phyloP scores from a whole-genome alignment of 2,113 vertebrate genomes.

The Mesitornis unicolor region DNA sequence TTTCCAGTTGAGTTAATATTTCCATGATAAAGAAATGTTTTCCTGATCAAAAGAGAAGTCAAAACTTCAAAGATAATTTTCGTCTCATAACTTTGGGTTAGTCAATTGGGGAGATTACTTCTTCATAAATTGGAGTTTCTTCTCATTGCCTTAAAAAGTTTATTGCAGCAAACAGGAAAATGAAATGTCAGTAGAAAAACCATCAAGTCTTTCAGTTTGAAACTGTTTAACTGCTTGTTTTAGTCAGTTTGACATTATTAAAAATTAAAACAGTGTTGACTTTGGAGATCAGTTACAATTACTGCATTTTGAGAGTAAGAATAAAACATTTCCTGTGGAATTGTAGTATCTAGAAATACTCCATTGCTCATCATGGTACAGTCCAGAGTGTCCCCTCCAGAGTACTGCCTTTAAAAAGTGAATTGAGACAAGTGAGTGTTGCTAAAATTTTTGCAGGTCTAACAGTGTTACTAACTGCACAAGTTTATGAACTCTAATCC shows the following conservation, averaged over 20 bases:
- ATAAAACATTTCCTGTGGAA: neutral
- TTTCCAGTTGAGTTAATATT: neutral
- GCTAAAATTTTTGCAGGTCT: neutral
- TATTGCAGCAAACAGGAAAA: neutral
- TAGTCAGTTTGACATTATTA: neutral
- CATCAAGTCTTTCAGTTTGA: neutral
- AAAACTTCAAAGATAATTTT: neutral
- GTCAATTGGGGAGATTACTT: neutral
- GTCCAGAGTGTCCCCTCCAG: neutral
- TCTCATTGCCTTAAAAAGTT: neutral
- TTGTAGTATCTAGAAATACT: neutral
- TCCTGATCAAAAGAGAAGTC: neutral
- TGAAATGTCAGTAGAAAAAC: neutral
- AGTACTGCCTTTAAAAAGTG: neutral
- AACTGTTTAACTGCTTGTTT: neutral
- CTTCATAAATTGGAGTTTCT: neutral
- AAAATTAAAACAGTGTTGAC: neutral
- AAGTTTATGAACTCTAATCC: neutral
- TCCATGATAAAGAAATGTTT: neutral
- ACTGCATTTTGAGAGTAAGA: neutral
- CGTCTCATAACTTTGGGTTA: neutral
- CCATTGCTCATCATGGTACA: neutral
- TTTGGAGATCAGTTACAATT: neutral
- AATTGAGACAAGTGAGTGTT: neutral
- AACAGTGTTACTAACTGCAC: neutral